phyloP scores from a whole-genome alignment of 2,888 invertebrate genomes.

The Drosophila longiperda region DNA sequence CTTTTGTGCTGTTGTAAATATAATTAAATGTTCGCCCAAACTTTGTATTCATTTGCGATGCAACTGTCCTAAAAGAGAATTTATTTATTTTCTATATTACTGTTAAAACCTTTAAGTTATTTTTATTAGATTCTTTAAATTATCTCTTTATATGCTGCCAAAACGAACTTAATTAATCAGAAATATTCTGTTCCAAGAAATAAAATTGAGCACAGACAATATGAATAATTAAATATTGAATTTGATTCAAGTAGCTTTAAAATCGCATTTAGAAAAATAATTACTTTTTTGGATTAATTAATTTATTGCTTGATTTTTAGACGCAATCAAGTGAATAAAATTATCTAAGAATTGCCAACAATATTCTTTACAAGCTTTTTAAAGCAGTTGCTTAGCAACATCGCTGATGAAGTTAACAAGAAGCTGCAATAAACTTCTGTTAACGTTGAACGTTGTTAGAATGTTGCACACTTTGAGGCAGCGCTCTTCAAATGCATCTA shows the following conservation, averaged over 20 bases:
- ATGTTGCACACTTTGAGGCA: conserved; percentile 51
- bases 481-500: conserved; percentile 10
- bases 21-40: not conserved
- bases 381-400: not conserved
- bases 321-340: not conserved
- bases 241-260: not conserved
- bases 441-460: conserved; percentile 7
- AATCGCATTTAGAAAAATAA: not conserved
- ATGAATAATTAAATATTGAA: too few species aligned
- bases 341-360: not conserved
- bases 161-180: not conserved
- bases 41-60: not conserved
- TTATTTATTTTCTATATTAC: not conserved
- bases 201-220: too few species aligned
- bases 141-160: not conserved
- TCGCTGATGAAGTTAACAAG: not conserved
- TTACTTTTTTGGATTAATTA: not conserved
- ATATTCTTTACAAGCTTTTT: not conserved
- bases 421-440: not conserved
- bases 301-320: not conserved
- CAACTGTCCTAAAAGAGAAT: not conserved
- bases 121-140: not conserved
- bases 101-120: not conserved
- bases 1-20: not conserved
- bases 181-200: not conserved